Percentiles rank a stretch among this genome's conserved stretches.
phyloP scores from a whole-genome alignment of 2,888 invertebrate genomes.

The Caenorhabditis japonica region DNA sequence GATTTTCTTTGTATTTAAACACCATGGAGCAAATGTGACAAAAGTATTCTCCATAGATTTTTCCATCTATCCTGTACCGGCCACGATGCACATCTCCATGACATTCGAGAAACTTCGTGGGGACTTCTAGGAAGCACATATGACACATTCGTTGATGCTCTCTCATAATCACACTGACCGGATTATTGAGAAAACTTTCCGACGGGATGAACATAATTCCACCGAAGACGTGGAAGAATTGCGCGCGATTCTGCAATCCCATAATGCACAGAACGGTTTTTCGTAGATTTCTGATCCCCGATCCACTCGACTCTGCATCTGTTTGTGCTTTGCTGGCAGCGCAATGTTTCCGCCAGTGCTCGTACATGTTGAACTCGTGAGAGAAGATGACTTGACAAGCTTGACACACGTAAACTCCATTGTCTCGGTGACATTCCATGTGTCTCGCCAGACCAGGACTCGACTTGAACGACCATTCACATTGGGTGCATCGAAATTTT shows the following conservation, averaged over 20 bases:
- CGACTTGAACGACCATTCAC: conserved; percentile 20
- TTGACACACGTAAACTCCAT: conserved; percentile 30
- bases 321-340: not conserved
- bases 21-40: conserved; percentile 22
- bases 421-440: conserved; percentile 4
- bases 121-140: conserved; percentile 14
- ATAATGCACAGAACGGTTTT: conserved; percentile 14
- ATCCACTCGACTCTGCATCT: not conserved
- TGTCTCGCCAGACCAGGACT: not conserved
- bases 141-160: conserved; percentile 5
- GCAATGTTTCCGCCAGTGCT: conserved; percentile 24
- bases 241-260: conserved; percentile 24
- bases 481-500: not conserved
- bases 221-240: conserved; percentile 21
- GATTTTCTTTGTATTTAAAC: conserved; percentile 1
- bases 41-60: conserved; percentile 19
- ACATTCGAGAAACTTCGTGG: conserved; percentile 24
- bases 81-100: conserved; percentile 46
- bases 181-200: not conserved
- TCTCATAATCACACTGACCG: not conserved
- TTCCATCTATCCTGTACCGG: conserved; percentile 20
- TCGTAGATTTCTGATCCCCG: not conserved
- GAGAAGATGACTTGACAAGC: conserved; percentile 21
- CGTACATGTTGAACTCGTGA: conserved; percentile 13
- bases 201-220: conserved; percentile 23